Evolutionary conservation across 2,113 vertebrate genomes (phyloP).

Genomic region (Phylloscopus trochilus): DNA sequence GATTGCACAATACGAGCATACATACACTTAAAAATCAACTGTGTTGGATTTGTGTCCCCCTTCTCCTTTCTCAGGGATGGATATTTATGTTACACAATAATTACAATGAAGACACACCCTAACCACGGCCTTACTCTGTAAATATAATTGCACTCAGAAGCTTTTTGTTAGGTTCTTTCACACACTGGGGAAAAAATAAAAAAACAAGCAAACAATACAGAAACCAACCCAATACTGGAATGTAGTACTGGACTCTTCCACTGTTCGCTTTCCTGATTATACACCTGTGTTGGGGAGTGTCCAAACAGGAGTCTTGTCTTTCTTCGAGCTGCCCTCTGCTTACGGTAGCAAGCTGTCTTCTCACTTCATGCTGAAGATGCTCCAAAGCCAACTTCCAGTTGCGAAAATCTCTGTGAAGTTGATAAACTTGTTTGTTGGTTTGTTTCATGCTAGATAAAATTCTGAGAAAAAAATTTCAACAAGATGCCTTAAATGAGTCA

Average conservation of each 20-base stretch:
- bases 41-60: conserved; percentile 51
- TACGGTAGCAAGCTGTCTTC: neutral
- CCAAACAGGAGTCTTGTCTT: neutral
- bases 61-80: conserved; percentile 80
- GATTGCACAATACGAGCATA: conserved; percentile 70
- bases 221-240: conserved; percentile 54
- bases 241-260: conserved; percentile 4
- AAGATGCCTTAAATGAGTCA: conserved; percentile 61
- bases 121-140: conserved; percentile 71
- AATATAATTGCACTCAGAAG: conserved; percentile 73
- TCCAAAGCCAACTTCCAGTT: conserved; percentile 23
- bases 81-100: conserved; percentile 69
- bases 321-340: neutral
- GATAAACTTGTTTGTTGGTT: neutral
- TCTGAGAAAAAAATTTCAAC: neutral
- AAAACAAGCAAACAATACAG: conserved; percentile 8
- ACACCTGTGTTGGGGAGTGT: neutral
- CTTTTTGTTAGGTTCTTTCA: conserved; percentile 42
- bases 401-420: conserved; percentile 16
- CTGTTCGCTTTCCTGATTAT: neutral
- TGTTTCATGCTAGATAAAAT: neutral
- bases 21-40: conserved; percentile 44
- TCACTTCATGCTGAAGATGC: conserved; percentile 22
- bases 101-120: conserved; percentile 70
- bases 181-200: conserved; percentile 23